Conservation (phyloP, 2,113 vertebrate genomes). For the Aplodontia rufa region DNA sequence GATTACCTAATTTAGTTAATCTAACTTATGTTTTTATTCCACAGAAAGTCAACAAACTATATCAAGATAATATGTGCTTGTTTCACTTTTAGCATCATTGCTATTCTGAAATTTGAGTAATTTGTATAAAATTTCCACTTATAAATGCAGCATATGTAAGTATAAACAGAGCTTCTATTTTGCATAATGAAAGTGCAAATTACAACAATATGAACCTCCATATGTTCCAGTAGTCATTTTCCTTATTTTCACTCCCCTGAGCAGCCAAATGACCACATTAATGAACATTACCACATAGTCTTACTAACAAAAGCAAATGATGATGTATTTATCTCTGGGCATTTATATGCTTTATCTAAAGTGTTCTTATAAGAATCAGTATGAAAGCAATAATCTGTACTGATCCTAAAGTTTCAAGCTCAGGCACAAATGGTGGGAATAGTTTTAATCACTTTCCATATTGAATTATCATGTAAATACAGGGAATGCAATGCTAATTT, state of each 20-base stretch:
- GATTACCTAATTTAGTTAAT: background rate
- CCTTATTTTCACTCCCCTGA: background rate
- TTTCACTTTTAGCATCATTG: background rate
- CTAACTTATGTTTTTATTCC: background rate
- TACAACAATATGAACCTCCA: background rate
- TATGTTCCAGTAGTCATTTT: background rate
- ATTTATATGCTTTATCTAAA: background rate
- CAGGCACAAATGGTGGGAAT: background rate
- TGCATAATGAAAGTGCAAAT: conserved; percentile 33
- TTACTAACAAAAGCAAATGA: background rate
- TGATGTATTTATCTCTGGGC: background rate
- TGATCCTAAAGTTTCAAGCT: background rate
- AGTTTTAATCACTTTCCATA: background rate
- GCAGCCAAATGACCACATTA: background rate
- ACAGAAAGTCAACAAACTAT: background rate
- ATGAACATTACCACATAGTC: background rate
- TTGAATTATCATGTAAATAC: background rate
- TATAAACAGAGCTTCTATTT: background rate
- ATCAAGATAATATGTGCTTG: background rate
- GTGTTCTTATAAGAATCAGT: background rate
- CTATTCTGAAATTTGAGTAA: background rate
- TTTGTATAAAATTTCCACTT: background rate
- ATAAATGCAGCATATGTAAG: background rate
- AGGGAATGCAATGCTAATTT: background rate
- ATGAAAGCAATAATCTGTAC: background rate